phyloP scores from a whole-genome alignment of 2,888 invertebrate genomes.

The Melanargia galathea region DNA sequence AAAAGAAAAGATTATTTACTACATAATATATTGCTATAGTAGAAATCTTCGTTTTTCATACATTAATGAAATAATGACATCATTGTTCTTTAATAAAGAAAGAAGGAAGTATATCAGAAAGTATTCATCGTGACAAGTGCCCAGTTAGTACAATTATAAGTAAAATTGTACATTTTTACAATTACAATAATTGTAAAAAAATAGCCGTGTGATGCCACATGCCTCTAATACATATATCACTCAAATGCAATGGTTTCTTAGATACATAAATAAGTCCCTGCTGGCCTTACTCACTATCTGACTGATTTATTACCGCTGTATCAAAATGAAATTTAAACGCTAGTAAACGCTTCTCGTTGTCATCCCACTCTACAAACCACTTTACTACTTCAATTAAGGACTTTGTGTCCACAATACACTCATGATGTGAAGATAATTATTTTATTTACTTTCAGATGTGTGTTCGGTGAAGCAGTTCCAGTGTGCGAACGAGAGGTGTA shows the following conservation, averaged over 20 bases:
- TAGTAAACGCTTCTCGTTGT: conserved; percentile 11
- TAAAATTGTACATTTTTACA: too few species aligned
- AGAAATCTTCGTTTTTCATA: too few species aligned
- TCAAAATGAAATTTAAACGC: conserved; percentile 16
- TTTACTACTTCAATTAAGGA: conserved; percentile 15
- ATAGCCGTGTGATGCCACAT: too few species aligned
- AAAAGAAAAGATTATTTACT: too few species aligned
- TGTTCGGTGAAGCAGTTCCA: conserved; percentile 88
- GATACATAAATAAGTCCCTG: neutral
- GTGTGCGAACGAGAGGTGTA: conserved; percentile 88
- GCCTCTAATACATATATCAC: too few species aligned
- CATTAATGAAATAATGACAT: too few species aligned
- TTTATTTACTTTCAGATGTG: conserved; percentile 62
- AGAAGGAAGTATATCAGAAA: too few species aligned
- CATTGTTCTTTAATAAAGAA: too few species aligned
- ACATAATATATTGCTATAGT: too few species aligned
- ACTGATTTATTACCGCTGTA: conserved; percentile 18
- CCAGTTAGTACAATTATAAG: too few species aligned
- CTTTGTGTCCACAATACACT: conserved; percentile 9
- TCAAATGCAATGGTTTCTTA: neutral
- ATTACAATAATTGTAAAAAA: too few species aligned
- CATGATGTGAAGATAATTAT: conserved; percentile 6
- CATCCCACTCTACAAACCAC: conserved; percentile 9
- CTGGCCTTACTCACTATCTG: conserved; percentile 10
- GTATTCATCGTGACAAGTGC: too few species aligned